These are phyloP conservation scores for Potorous gilbertii DNA, from an alignment of 2,797 vertebrate species.

Conservation along the genomic window DNA sequence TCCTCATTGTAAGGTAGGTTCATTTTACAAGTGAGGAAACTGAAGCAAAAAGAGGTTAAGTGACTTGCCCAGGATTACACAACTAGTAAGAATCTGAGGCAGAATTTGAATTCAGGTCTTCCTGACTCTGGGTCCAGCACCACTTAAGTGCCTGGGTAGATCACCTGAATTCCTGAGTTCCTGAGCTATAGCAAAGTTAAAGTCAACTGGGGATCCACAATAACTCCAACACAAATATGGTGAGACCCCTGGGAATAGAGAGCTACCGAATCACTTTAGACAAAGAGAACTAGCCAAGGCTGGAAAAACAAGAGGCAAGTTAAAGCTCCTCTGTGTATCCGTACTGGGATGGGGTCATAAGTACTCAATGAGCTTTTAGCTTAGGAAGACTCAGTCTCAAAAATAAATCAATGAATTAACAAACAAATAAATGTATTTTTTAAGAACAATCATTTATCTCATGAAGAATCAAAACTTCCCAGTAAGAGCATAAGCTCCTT, in stretches of 20 bases:
- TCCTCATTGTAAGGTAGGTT: too few species aligned
- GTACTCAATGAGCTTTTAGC: neutral
- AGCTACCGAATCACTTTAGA: neutral
- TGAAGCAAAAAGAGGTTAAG: too few species aligned
- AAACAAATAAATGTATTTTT: neutral
- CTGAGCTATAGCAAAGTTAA: neutral
- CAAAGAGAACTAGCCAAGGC: neutral
- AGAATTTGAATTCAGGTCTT: too few species aligned
- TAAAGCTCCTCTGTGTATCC: neutral
- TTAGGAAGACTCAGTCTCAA: neutral
- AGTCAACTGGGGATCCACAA: neutral
- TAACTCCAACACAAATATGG: neutral
- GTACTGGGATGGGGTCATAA: neutral
- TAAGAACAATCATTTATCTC: neutral
- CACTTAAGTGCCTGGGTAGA: too few species aligned
- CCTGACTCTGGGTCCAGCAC: too few species aligned
- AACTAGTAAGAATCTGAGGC: too few species aligned
- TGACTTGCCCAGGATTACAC: too few species aligned
- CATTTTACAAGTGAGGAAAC: too few species aligned
- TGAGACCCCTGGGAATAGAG: neutral
- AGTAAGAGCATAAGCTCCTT: neutral
- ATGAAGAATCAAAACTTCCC: neutral
- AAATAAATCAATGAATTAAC: neutral
- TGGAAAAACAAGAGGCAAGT: neutral
- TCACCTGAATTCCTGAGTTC: neutral